Percentiles rank a stretch among this genome's conserved stretches.
Conservation (phyloP, 2,797 vertebrate species). For the Meriones psammophilus region DNA sequence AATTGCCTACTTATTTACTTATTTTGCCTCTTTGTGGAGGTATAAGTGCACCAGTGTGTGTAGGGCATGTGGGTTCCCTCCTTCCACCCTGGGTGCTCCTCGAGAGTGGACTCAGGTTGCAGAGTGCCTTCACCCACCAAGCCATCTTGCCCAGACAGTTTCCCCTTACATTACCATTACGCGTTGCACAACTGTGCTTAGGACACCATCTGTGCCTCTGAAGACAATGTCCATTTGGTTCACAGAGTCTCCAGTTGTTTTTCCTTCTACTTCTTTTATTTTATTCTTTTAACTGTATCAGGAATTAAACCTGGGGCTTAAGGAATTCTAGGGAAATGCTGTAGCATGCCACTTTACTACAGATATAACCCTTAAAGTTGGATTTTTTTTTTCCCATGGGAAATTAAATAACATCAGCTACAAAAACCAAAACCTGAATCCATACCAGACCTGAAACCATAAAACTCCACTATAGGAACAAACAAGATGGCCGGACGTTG, state of each 20-base stretch:
- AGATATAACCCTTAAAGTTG: background rate
- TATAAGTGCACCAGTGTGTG: background rate
- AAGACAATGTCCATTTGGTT: conserved; percentile 50
- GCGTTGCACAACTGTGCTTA: background rate
- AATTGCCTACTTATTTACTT: background rate
- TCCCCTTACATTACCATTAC: background rate
- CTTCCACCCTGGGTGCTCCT: background rate
- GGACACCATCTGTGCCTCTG: background rate
- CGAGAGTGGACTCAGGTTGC: background rate
- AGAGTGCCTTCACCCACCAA: background rate
- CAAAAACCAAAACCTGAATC: background rate
- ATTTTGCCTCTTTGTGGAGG: background rate
- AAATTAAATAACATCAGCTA: conserved; percentile 63
- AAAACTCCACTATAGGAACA: conserved; percentile 17
- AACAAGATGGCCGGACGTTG: background rate
- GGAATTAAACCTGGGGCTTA: background rate
- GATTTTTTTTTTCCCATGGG: background rate
- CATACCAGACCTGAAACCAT: background rate
- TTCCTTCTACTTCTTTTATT: background rate
- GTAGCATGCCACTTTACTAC: background rate
- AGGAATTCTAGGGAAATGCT: background rate
- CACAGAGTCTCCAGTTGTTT: conserved; percentile 24
- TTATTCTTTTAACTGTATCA: background rate
- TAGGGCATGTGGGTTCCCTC: background rate
- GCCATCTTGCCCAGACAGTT: too few relatives aligned